Evolutionary conservation across 1,140 invertebrate genomes (phyloP), one percentile per base, ranked within the genome.

Genomic region (Eurosta solidaginis): DNA sequence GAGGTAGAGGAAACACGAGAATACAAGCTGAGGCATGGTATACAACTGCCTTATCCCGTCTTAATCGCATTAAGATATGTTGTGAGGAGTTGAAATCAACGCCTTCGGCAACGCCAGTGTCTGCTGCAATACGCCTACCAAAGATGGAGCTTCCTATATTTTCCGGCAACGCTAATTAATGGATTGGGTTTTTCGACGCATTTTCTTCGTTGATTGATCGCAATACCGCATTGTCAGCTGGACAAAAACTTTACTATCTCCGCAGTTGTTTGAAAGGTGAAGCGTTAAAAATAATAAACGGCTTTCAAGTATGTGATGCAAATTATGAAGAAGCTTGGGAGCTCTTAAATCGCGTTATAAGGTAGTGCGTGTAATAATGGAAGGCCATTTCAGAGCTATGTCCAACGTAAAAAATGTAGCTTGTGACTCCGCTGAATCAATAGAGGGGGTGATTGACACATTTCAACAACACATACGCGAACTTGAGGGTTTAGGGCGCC

Each of bases 231-330:
- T 29, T 74, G 17, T 36, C 68, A n/a, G 33, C 10, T 74, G 40
- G 33, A 40, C 68, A 74, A 7, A 74, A 42, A 33, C 17, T 74
- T 7, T 29, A 74, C 36, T 74, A 74, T 29, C 33, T 22, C 36
- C n/a, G n/a, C n/a, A n/a, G n/a, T n/a, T 74, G 68, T 40, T 22
- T 74, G n/a, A 42, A 74, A 74, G 68, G 68, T 3, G 68, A 74
- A 33, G 68, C 68, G 10, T 22, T 74, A 40, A 22, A 42, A 40
- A 17, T 40, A 22, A 42, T 74, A 9, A 74, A 22, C 68, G 29
- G 40, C 17, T 74, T 22, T 17, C n/a, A 74, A 22, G 22, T 74
- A 74, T 29, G 17, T 74, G 68, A 74, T 42, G 68, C 22, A n/a
- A 74, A 74, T 42, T 74, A 74, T 29, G 14, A 9, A 9, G 29